Evolutionary conservation across 2,113 vertebrate genomes (phyloP), one percentile per base, ranked within the genome.

Genomic region (Rhea americana): DNA sequence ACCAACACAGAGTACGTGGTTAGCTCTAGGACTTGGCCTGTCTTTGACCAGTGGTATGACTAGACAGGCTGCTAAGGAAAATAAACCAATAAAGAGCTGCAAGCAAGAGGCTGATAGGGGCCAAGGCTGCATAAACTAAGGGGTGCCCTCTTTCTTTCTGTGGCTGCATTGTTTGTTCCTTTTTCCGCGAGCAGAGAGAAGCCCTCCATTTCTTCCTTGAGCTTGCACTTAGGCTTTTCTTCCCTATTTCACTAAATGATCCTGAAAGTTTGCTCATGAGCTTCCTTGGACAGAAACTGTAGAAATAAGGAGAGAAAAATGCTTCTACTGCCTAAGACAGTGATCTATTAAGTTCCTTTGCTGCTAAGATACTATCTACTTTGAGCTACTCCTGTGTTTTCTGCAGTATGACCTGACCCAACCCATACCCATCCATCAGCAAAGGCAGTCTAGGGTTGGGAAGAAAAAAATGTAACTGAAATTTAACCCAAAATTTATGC

Each of bases 361-460:
- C 84, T 94, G 87, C 90, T 90, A 83, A 89, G 91, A 82, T 80
- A 74, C 58, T 50, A 68, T 66, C 84, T 94, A 65, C 82, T 91
- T 82, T 73, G 56, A 85, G 67, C 63, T 85, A 1, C 63, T 70
- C 24, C n/a, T 77, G 62, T 25, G 26, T 71, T 91, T 95, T 89
- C 43, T 92, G 56, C 59, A 26, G 72, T 35, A 55, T 85, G 82
- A 81, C 76, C 79, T 65, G 56, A 63, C 82, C 61, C 79, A 90
- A 32, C 51, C 65, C 7, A 0, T 26, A 68, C 24, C 65, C 48
- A 88, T 94, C 87, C 48, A 65, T 86, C 70, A 88, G 73, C 79
- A 82, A 91, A 80, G 51, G 13, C 80, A 71, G 14, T 41, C 80
- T 83, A 71, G 55, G 39, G 32, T 3, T 65, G 30, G 39, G 35